A percentile compares a stretch with the other conserved stretches of the same genome.
These are phyloP conservation scores for Danio tinwini DNA, from an alignment of 2,797 vertebrate genomes.

Conservation along the genomic window DNA sequence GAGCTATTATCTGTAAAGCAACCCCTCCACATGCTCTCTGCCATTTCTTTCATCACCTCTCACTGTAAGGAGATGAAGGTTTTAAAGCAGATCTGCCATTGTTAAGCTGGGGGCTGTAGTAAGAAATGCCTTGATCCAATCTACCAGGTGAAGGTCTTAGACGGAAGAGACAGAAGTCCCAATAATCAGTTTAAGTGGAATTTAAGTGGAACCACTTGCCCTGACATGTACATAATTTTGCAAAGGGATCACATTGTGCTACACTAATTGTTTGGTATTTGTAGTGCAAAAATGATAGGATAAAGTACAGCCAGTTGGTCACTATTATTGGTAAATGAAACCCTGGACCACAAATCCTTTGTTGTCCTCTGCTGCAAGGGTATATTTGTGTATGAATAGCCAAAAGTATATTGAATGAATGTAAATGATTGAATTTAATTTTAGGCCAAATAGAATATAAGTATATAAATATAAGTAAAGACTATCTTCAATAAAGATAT, in stretches of 20 bases:
- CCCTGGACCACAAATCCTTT: too few species aligned
- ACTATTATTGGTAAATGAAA: neutral
- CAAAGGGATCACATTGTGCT: constrained; percentile 4
- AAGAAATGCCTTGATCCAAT: constrained; percentile 25
- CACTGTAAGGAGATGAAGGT: neutral
- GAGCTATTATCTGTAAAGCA: constrained; percentile 18
- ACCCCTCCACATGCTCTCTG: constrained; percentile 14
- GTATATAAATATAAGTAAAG: too few species aligned
- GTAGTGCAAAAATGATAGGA: neutral
- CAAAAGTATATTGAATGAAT: too few species aligned
- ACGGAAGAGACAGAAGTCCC: constrained; percentile 12
- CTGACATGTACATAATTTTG: constrained; percentile 15
- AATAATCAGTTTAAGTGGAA: constrained; percentile 17
- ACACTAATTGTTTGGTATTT: constrained; percentile 9
- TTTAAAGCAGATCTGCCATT: neutral
- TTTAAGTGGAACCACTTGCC: constrained; percentile 17
- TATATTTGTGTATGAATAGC: too few species aligned
- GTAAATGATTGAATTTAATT: too few species aligned
- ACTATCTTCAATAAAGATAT: too few species aligned
- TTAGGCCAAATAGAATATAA: too few species aligned
- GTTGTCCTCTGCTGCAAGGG: too few species aligned
- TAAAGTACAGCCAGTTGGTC: neutral
- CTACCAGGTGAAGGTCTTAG: constrained; percentile 27
- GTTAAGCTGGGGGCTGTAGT: constrained; percentile 3
- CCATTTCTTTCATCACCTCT: constrained; percentile 7